Conservation (phyloP, 2,113 vertebrate genomes). For the Sorex araneus region DNA sequence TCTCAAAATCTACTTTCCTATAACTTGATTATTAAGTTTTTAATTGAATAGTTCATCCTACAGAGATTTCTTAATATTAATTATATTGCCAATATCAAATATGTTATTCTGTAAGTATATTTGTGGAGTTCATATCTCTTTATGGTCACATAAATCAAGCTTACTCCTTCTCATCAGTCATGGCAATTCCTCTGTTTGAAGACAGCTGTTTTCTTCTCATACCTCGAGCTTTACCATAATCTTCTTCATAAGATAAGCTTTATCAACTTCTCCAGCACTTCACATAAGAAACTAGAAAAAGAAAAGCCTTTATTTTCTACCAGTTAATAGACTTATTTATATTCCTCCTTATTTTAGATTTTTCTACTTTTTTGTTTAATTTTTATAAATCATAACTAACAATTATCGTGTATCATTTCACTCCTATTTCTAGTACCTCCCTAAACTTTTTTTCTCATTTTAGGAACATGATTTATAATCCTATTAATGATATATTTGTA, state of each 20-base stretch:
- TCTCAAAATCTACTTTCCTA: constrained; percentile 5
- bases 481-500: too few relatives aligned
- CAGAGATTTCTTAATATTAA: background rate
- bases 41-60: background rate
- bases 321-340: background rate
- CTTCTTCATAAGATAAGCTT: background rate
- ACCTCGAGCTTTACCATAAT: background rate
- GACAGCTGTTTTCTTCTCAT: background rate
- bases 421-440: background rate
- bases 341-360: constrained; percentile 2
- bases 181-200: background rate
- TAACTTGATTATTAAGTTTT: background rate
- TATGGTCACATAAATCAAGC: background rate
- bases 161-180: background rate
- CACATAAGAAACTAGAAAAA: background rate
- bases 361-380: constrained; percentile 31
- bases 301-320: background rate
- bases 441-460: background rate
- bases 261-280: background rate
- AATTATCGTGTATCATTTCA: background rate
- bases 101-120: background rate
- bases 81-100: constrained; percentile 3
- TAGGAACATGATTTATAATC: too few relatives aligned
- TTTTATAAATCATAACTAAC: background rate
- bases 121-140: background rate